Evolutionary conservation across 1,140 invertebrate genomes (phyloP), one percentile per base, ranked within the genome.

Genomic region (Berghia stephanieae): DNA sequence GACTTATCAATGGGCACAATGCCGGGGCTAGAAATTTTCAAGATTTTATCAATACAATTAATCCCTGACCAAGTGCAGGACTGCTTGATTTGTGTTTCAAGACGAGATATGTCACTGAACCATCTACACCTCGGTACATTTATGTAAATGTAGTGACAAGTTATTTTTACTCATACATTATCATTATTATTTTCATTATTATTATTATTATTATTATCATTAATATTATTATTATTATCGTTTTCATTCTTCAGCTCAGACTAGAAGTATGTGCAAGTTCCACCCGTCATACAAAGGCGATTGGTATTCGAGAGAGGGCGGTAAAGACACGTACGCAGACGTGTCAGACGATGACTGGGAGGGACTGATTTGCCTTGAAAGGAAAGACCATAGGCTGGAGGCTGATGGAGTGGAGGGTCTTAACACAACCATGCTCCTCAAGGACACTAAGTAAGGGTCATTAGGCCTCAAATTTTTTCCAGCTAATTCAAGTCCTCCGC

Each of bases 301-400:
- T 57, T 85, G 78, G 80, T 86, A 85, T 67, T 85, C 80, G 24
- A 81, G 78, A 75, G 80, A 84, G 52, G 80, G 43, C 3, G 79
- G 80, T 38, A 71, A 67, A 8, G 78, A 82, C 52, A 55, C 74
- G 0, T 78, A 78, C 1, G 75, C 78, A 0, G 67, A 79, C 6
- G 78, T 82, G 38, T 78, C 75, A 13, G 72, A 52, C 10, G 49
- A 81, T 5, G 67, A 76, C 18, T 81, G 75, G 77, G 71, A 63
- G 2, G 68, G 76, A 43, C 36, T 78, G n/a, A 36, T 36, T 0
- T 79, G 80, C 46, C 5, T 70, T 1, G 40, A 75, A 0, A 36
- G 34, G 34, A 43, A 75, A 21, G 3, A 49, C 24, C 77, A 78
- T 21, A 49, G 67, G 31, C 77, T 78, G 40, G 43, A 36, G n/a